Evolutionary conservation across 30 jellyfish, hydroid and myxozoan species (phyloP).

Genomic region (Sanderia malayensis): DNA sequence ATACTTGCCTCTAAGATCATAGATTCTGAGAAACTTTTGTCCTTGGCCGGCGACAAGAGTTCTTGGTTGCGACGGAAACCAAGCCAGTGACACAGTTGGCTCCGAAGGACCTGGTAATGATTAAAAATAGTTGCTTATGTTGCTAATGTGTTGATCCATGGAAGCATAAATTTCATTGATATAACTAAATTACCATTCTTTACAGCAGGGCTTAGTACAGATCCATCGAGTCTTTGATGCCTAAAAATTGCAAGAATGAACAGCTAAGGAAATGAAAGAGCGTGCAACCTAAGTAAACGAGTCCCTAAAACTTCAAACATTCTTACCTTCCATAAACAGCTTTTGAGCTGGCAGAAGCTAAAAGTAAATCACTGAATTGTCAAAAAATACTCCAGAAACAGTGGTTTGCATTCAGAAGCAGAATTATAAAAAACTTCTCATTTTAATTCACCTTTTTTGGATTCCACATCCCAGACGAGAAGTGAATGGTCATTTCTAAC

Average conservation of each 20-base stretch:
- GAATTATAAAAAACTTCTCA: too few species aligned
- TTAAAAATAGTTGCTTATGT: too few species aligned
- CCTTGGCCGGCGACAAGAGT: conserved; percentile 95
- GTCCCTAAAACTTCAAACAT: too few species aligned
- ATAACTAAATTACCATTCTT: conserved; percentile 58
- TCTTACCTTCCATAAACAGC: conserved; percentile 16
- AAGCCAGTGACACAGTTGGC: conserved; percentile 81
- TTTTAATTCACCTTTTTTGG: conserved; percentile 33
- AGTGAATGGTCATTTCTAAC: conserved; percentile 86
- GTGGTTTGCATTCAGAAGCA: too few species aligned
- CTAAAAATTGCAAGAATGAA: neutral
- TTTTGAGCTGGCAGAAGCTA: conserved; percentile 17
- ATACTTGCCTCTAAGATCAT: conserved; percentile 84
- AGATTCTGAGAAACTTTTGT: conserved; percentile 74
- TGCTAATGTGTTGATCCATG: too few species aligned
- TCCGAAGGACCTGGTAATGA: conserved; percentile 92
- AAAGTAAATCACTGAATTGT: too few species aligned
- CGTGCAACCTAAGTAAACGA: too few species aligned
- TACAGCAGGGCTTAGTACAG: conserved; percentile 36
- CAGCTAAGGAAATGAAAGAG: too few species aligned
- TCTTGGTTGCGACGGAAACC: conserved; percentile 87
- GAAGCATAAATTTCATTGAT: too few species aligned
- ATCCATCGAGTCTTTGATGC: conserved; percentile 40
- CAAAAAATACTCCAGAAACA: too few species aligned
- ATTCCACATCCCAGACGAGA: conserved; percentile 96